Base-by-base conservation (phyloP, 2,113 vertebrate genomes). In the Pollachius pollachius region DNA sequence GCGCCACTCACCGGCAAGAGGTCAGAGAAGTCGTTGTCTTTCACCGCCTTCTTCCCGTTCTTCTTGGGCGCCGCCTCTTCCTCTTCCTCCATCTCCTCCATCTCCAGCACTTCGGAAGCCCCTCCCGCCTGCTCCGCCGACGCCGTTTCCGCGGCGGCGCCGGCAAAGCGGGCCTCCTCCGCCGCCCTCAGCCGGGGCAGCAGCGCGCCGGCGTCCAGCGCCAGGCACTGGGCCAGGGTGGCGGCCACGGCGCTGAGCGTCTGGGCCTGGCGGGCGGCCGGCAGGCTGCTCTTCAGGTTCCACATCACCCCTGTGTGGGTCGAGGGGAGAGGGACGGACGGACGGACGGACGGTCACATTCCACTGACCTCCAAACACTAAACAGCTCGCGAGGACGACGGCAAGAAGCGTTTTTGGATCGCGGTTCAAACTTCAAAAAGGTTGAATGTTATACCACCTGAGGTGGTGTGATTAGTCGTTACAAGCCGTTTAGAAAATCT, bases 231-330 rank as follows among this genome's bases (percentile, higher is more conserved):
- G 0, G 95, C 93, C 56, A 99, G 87, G 71, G 93, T 90, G 87
- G 94, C 92, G 59, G 95, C 85, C 72, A 97, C 87, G 13, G 94
- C 93, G n/a, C 88, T 94, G 68, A 99, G 86, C 0, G 87, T 92
- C 83, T 94, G 92, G 52, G 96, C 94, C 83, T 98, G 94, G 71
- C 90, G 94, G 58, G 90, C 89, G 2, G 87, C 77, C 15, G 96
- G 94, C 52, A 98, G 84, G 37, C 90, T 78, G 52, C 84, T 89
- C 84, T 96, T 98, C 81, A 98, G 81, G 81, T 99, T 99, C 97
- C 97, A 99, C 56, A 96, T 16, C 0, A 87, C 81, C 15, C 93
- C 91, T 93, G 81, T 70, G 56, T 12, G 62, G 65, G 41, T 48
- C 41, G 23, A 68, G 54, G 21, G 52, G 30, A 17, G 62, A 17